A percentile compares a stretch with the other conserved stretches of the same genome.
Conservation (phyloP, 1,140 invertebrate species). For the Augochlora pura region DNA sequence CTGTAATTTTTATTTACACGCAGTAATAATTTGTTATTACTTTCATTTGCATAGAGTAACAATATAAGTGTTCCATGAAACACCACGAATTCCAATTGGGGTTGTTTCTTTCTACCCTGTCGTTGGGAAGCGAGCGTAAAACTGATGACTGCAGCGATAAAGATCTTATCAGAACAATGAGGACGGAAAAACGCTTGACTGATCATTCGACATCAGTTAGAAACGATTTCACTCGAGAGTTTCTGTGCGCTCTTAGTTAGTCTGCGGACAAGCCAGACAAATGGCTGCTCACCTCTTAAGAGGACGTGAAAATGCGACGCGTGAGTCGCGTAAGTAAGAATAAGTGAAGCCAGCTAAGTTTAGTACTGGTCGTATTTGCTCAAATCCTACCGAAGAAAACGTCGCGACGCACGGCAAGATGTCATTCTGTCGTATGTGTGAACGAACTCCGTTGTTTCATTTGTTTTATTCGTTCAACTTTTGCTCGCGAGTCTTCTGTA, state of each 20-base stretch:
- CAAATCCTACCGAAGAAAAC: slow-evolving; percentile 60
- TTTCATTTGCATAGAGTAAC: too few relatives aligned
- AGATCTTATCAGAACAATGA: slow-evolving; percentile 52
- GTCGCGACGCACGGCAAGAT: slow-evolving; percentile 10
- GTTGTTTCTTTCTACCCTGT: not conserved
- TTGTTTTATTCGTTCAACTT: slow-evolving; percentile 1
- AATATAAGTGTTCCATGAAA: too few relatives aligned
- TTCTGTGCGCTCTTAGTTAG: slow-evolving; percentile 53
- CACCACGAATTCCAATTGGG: too few relatives aligned
- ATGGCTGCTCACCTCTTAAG: slow-evolving; percentile 57
- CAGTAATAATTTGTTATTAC: too few relatives aligned
- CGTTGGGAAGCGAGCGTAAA: not conserved
- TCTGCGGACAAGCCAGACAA: slow-evolving; percentile 69
- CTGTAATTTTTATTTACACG: too few relatives aligned
- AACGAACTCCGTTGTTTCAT: slow-evolving; percentile 31
- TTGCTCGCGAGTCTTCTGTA: too few relatives aligned
- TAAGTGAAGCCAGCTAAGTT: slow-evolving; percentile 68
- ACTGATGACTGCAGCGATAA: not conserved
- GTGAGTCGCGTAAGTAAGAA: slow-evolving; percentile 66
- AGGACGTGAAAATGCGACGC: slow-evolving; percentile 62
- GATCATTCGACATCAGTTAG: slow-evolving; percentile 56
- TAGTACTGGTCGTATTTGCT: slow-evolving; percentile 56
- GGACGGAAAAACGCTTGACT: slow-evolving; percentile 36
- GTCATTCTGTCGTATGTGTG: slow-evolving; percentile 12
- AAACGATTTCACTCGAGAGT: slow-evolving; percentile 49